Base-by-base conservation (phyloP, 2,888 invertebrate species). In the Polydrusus tereticollis region DNA sequence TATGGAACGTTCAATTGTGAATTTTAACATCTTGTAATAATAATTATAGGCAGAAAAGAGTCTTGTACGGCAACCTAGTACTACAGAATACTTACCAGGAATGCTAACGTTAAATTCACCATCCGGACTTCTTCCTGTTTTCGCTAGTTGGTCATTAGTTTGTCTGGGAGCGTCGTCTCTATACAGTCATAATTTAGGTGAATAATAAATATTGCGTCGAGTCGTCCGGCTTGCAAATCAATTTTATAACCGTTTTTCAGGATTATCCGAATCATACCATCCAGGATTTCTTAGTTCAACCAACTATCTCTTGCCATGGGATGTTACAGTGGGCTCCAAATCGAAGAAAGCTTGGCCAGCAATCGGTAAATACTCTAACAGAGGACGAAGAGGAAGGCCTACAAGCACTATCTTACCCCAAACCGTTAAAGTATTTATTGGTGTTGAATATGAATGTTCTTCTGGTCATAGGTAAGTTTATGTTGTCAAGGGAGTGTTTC, bases 361-460 rank as follows among this genome's bases (percentile, higher is more conserved):
- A 52, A 69, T 82, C 55, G 38, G 80, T 83, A 87, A 74, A 80
- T 85, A 83, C 84, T 68, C 81, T 0, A 71, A 75, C 29, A 80
- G 83, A 70, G 85, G 83, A 3, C 80, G 81, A 77, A 81, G 83
- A 79, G 83, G 82, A 72, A 79, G 84, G 72, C 80, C 82, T 72
- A 75, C 79, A 68, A 75, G 80, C 72, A 78, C 85, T 64, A 78
- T 84, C 75, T 82, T 80, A 80, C 88, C 79, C 84, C 90, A 91
- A 80, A 91, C 91, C 3, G 93, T 96, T 45, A 96, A 97, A 87
- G 93, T 97, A 78, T 97, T 97, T 85, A 91, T 99, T 68, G 99
- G 99, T 0, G 92, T 95, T 80, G 99, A 99, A 84, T 99, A 98
- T 85, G 99, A 99, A 86, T 99, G 99, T 85, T 93, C 95, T 0